These are phyloP conservation scores for Lasioglossum zephyrum DNA, from an alignment of 2,888 invertebrate genomes.

Conservation along the genomic window DNA sequence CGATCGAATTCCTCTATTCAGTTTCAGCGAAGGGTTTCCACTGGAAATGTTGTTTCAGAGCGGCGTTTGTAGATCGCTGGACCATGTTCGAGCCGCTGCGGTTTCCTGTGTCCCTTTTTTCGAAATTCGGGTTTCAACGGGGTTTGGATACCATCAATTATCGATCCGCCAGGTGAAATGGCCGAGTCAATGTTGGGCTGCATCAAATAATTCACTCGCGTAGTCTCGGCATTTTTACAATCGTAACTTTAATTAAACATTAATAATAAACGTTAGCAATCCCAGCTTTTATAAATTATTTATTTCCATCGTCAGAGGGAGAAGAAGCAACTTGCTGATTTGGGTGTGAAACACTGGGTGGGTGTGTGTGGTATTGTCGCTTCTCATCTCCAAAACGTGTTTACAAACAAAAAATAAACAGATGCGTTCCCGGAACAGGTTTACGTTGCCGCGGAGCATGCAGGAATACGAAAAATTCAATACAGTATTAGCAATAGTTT, in stretches of 20 bases:
- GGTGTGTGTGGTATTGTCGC: no score
- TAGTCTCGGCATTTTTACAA: not conserved
- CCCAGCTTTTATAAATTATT: not conserved
- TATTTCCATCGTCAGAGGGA: not conserved
- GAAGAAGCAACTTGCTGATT: not conserved
- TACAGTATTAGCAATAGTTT: no score
- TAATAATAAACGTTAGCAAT: not conserved
- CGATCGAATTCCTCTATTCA: slow-evolving; percentile 12
- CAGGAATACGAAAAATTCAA: no score
- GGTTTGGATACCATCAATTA: not conserved
- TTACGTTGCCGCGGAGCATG: no score
- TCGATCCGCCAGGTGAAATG: not conserved
- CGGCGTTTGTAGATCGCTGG: slow-evolving; percentile 15
- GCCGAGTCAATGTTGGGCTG: not conserved
- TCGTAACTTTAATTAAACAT: not conserved
- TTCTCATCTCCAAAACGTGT: no score
- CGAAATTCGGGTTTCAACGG: slow-evolving; percentile 1
- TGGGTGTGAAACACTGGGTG: no score
- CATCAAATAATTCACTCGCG: not conserved
- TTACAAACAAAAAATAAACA: no score
- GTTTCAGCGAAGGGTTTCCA: slow-evolving; percentile 15
- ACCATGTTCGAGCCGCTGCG: not conserved
- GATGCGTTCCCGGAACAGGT: no score
- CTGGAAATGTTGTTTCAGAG: slow-evolving; percentile 17
- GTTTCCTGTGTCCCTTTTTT: slow-evolving; percentile 14